Percentiles rank a stretch among this genome's conserved stretches.
These are phyloP conservation scores for Teleiodes luculella DNA, from an alignment of 2,888 invertebrate species.

Conservation along the genomic window DNA sequence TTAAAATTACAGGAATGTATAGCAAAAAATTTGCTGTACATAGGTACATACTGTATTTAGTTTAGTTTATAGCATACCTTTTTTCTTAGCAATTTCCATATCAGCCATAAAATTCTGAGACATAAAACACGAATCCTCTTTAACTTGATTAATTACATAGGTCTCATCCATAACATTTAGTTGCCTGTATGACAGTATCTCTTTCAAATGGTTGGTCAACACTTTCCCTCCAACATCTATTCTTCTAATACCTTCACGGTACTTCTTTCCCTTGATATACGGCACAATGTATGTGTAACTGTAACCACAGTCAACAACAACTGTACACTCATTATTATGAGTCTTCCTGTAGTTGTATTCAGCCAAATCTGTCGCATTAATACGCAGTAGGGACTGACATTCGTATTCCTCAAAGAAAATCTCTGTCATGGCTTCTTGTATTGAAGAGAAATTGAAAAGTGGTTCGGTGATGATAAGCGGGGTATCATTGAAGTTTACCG, in stretches of 20 bases:
- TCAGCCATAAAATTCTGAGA: conserved; percentile 90
- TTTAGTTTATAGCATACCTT: conserved; percentile 45
- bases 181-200: conserved; percentile 96
- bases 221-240: conserved; percentile 98
- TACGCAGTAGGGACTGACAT: conserved; percentile 87
- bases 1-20: background rate
- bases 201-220: conserved; percentile 98
- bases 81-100: conserved; percentile 82
- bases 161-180: conserved; percentile 99
- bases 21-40: too few species aligned
- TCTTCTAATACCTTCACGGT: conserved; percentile 83
- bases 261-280: conserved; percentile 87
- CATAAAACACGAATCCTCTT: conserved; percentile 98
- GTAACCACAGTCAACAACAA: conserved; percentile 96
- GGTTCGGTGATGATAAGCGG: conserved; percentile 96
- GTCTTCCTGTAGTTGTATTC: conserved; percentile 82
- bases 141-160: conserved; percentile 98
- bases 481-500: conserved; percentile 86
- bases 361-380: conserved; percentile 89
- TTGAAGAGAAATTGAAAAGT: conserved; percentile 92
- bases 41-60: too few species aligned
- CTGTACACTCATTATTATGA: conserved; percentile 81
- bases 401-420: conserved; percentile 99
- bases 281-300: conserved; percentile 97
- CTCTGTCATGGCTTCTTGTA: conserved; percentile 96